Base-by-base conservation (phyloP, 2,797 vertebrate species). In the Pampus argenteus region DNA sequence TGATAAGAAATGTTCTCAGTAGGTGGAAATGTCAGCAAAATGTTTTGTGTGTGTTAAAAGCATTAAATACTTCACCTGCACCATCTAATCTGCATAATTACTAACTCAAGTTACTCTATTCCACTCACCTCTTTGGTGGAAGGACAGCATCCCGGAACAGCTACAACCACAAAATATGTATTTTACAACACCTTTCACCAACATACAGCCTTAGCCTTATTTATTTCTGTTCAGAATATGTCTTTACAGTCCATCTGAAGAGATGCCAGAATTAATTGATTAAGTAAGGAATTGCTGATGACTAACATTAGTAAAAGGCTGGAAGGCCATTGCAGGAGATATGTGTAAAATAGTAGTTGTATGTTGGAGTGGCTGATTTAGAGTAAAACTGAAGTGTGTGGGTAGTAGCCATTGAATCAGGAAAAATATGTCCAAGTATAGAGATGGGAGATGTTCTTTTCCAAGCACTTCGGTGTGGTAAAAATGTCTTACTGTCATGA, bases 11-110 rank as follows among this genome's bases (percentile, higher is more conserved):
- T 28, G 40, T 13, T 60, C 17, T 38, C 23, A 62, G 65, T 52
- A 29, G 50, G 62, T 61, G 59, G 26, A 42, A 52, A 48, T 65
- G 20, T 64, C 38, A 54, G 50, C 10, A n/a, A 45, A 56, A 1
- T 45, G 17, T 58, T 40, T 38, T 57, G 34, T 54, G 2, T 57
- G 34, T 54, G 2, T 67, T 62, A 71, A 78, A 79, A 52, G 13
- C 5, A 2, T 75, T 67, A 71, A 65, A 59, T 73, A 31, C 34
- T 36, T 34, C 40, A 64, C 60, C 4, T 67, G 73, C 45, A 57
- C 45, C 56, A 66, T 40, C 48, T 62, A 38, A 74, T 62, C 63
- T 78, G 59, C 74, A 79, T 72, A 55, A 69, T 69, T 23, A 8
- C 57, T 45, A 55, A 50, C 67, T 40, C 11, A 50, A 50, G 44